Base-by-base conservation (phyloP, 2,888 invertebrate genomes). In the Epinotia brunnichana region DNA sequence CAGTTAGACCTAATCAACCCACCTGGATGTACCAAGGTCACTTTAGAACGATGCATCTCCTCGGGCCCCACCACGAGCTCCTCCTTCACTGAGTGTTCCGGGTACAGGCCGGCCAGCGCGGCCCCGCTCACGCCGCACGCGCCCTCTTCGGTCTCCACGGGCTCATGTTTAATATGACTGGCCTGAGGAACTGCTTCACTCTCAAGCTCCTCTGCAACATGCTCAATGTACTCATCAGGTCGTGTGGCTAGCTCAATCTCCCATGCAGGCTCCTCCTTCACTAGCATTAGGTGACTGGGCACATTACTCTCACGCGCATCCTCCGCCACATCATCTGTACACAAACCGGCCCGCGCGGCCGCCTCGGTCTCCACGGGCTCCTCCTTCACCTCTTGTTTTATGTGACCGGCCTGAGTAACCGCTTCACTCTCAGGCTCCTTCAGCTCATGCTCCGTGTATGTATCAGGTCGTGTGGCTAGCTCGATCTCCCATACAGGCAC, bases 41-140 rank as follows among this genome's bases (percentile, higher is more conserved):
- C 57, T 59, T 59, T 59, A 2, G 57, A 35, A 35, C 3, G 57
- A 9, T 59, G 57, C 35, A 59, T 4, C 44, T 9, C 57, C 57
- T 35, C 57, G n/a, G 57, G 57, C 7, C 35, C 35, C 7, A 57
- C 24, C 24, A 57, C 29, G 10, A 60, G 39, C 13, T 57, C 54
- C 19, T 54, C 54, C 21, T 53, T 19, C 10, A 53, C 19, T 0
- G 11, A 3, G 10, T 29, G 29, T 7, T n/a, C 57, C 7, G 5
- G 7, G 53, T 53, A 53, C 17, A 17, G 53, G 19, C 19, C 19
- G 53, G 19, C 17, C 19, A 11, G 0, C 9, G 19, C 9, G 11
- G 7, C 53, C 2, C 9, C 53, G 3, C 19, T 19, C 10, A 10
- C 3, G 19, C 19, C 3, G 9, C 3, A 10, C 53, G 10, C 53